phyloP scores from a whole-genome alignment of 2,888 invertebrate genomes.

The Homarus gammarus region DNA sequence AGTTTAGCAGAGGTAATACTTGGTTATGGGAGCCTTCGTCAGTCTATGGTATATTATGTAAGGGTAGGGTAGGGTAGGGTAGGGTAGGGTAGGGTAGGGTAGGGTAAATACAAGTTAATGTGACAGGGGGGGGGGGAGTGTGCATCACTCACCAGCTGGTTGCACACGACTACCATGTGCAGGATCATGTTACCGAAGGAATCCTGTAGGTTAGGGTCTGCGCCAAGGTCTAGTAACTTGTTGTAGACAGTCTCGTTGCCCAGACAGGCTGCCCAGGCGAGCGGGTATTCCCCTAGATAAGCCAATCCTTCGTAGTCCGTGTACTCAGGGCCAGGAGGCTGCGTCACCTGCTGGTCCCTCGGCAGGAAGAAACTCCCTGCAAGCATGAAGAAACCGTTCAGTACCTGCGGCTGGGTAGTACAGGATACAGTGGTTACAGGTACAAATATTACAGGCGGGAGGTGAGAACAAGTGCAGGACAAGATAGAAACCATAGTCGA shows the following conservation, averaged over 20 bases:
- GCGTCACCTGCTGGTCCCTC: conserved; percentile 93
- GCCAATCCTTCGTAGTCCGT: conserved; percentile 98
- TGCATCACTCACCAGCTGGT: conserved; percentile 87
- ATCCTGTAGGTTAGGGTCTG: conserved; percentile 97
- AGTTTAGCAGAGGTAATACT: too few species aligned
- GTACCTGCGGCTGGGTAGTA: too few species aligned
- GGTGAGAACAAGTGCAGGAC: neutral
- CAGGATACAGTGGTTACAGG: neutral
- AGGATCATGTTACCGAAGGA: conserved; percentile 98
- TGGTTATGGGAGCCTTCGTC: too few species aligned
- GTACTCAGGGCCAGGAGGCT: conserved; percentile 81
- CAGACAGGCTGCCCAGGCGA: conserved; percentile 98
- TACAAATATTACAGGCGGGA: too few species aligned
- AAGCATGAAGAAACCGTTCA: too few species aligned
- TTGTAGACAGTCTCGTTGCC: conserved; percentile 99
- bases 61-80: too few species aligned
- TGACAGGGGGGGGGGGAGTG: neutral
- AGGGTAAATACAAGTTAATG: too few species aligned
- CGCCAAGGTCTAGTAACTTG: conserved; percentile 92
- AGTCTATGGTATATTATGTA: too few species aligned
- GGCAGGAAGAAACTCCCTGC: conserved; percentile 94
- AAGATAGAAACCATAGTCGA: neutral
- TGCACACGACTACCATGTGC: conserved; percentile 99
- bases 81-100: too few species aligned
- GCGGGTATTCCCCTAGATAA: conserved; percentile 97